These are phyloP conservation scores for Machaerirhynchus nigripectus DNA, from an alignment of 2,113 vertebrate species.

Conservation along the genomic window DNA sequence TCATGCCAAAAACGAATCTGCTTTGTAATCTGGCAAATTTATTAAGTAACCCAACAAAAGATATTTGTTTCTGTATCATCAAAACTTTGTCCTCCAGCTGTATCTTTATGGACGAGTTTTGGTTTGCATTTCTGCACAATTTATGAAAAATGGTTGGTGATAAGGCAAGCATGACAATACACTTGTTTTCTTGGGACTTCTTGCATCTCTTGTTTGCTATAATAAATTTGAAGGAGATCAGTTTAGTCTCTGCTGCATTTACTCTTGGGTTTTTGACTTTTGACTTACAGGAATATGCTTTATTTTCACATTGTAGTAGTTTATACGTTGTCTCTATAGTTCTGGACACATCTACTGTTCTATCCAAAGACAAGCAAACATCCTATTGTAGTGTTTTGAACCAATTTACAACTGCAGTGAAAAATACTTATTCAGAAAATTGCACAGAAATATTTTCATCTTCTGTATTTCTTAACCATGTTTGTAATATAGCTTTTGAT, in stretches of 20 bases:
- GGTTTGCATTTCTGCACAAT: neutral
- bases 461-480: neutral
- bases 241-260: neutral
- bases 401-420: neutral
- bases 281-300: neutral
- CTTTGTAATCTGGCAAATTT: neutral
- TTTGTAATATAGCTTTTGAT: neutral
- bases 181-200: neutral
- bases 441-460: neutral
- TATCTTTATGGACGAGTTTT: neutral
- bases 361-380: neutral
- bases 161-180: neutral
- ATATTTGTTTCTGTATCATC: neutral
- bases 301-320: neutral
- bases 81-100: neutral
- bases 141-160: neutral
- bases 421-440: neutral
- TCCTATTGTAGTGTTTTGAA: neutral
- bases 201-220: neutral
- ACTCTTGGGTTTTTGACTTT: neutral
- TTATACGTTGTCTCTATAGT: neutral
- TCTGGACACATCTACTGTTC: neutral
- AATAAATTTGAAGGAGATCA: neutral
- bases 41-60: neutral
- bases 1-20: neutral